Percentiles rank a stretch among this genome's conserved stretches.
These are phyloP conservation scores for Catocala nupta DNA, from an alignment of 2,888 invertebrate genomes.

Conservation along the genomic window DNA sequence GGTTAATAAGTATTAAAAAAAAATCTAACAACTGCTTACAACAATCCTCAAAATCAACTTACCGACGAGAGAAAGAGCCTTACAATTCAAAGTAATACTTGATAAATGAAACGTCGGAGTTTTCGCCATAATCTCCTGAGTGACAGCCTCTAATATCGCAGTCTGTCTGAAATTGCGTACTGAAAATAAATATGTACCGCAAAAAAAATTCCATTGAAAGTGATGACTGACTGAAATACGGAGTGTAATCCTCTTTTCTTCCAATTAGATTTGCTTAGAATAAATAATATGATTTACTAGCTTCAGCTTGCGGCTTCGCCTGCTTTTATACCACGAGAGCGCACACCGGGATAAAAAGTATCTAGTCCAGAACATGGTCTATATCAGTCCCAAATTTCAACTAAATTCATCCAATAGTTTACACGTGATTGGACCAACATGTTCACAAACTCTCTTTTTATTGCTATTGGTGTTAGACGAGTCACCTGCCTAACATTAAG, in stretches of 20 bases:
- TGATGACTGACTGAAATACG: slow-evolving; percentile 2
- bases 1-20: too few relatives aligned
- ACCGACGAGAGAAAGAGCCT: slow-evolving; percentile 20
- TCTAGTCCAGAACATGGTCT: too few relatives aligned
- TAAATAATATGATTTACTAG: background rate
- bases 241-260: slow-evolving; percentile 15
- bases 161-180: slow-evolving; percentile 23
- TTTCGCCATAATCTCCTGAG: slow-evolving; percentile 26
- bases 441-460: too few relatives aligned
- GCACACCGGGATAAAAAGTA: too few relatives aligned
- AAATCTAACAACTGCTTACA: background rate
- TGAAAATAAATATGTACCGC: slow-evolving; percentile 14
- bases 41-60: slow-evolving; percentile 1
- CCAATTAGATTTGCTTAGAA: slow-evolving; percentile 7
- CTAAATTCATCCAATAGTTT: too few relatives aligned
- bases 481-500: too few relatives aligned
- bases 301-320: too few relatives aligned
- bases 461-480: too few relatives aligned
- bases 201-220: slow-evolving; percentile 16
- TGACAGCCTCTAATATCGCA: slow-evolving; percentile 30
- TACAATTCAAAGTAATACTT: slow-evolving; percentile 30
- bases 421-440: too few relatives aligned
- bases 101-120: slow-evolving; percentile 42
- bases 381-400: too few relatives aligned
- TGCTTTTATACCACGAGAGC: too few relatives aligned